phyloP scores from a whole-genome alignment of 2,888 invertebrate species.

The Ischnura elegans region DNA sequence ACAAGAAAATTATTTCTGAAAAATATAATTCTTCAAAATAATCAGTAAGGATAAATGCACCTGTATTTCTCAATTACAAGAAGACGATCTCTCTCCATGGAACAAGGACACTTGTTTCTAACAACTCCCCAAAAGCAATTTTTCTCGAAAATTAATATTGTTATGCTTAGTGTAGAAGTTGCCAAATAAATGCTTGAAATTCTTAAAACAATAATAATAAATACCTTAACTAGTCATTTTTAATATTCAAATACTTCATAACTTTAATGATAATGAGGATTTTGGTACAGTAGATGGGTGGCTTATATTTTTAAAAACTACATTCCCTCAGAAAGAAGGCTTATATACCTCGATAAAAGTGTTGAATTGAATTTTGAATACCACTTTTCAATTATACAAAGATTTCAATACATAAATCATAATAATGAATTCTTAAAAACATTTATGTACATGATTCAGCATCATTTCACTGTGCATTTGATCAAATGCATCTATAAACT shows the following conservation, averaged over 20 bases:
- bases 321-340: not conserved
- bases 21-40: too few relatives aligned
- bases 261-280: slow-evolving; percentile 48
- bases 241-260: not conserved
- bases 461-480: slow-evolving; percentile 19
- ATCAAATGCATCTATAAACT: slow-evolving; percentile 38
- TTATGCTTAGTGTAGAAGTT: not conserved
- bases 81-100: too few relatives aligned
- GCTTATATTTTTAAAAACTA: not conserved
- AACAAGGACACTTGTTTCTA: too few relatives aligned
- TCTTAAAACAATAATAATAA: not conserved
- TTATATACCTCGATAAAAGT: not conserved
- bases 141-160: too few relatives aligned
- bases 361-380: not conserved
- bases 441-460: not conserved
- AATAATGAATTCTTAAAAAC: not conserved
- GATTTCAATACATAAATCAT: slow-evolving; percentile 4
- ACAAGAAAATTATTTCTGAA: too few relatives aligned
- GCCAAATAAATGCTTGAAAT: not conserved
- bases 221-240: not conserved
- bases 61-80: too few relatives aligned
- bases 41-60: too few relatives aligned
- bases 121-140: too few relatives aligned
- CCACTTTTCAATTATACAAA: not conserved
- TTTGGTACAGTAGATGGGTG: slow-evolving; percentile 39